Evolutionary conservation across 2,888 invertebrate species (phyloP).

Genomic region (Anorthoa munda): DNA sequence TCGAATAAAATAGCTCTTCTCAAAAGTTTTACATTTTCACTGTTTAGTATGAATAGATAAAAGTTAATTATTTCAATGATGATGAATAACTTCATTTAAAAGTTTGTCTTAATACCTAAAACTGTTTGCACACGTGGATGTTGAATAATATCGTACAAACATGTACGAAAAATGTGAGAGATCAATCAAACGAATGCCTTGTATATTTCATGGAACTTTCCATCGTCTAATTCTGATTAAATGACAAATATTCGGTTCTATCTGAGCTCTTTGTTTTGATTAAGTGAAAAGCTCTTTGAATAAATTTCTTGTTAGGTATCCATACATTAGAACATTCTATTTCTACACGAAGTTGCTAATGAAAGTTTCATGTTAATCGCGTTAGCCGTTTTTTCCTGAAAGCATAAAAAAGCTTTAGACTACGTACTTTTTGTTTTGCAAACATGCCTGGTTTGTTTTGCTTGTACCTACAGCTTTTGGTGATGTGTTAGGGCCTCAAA

Average conservation of each 20-base stretch:
- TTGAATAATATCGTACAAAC: neutral
- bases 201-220: neutral
- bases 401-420: constrained; percentile 13
- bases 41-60: neutral
- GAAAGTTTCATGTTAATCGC: constrained; percentile 37
- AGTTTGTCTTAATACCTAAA: no score
- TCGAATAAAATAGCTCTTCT: no score
- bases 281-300: neutral
- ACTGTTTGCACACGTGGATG: neutral
- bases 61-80: no score
- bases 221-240: neutral
- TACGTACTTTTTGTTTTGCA: constrained; percentile 23
- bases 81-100: no score
- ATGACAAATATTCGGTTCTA: neutral
- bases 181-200: neutral
- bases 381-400: constrained; percentile 14
- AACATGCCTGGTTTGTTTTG: constrained; percentile 16
- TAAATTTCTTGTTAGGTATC: neutral
- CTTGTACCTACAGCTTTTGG: constrained; percentile 5
- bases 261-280: neutral
- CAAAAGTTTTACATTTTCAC: neutral
- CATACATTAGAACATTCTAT: constrained; percentile 3
- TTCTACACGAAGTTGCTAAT: constrained; percentile 8
- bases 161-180: neutral
- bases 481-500: neutral